These are phyloP conservation scores for Drosophila emarginata DNA, from an alignment of 2,888 invertebrate genomes.

Conservation along the genomic window DNA sequence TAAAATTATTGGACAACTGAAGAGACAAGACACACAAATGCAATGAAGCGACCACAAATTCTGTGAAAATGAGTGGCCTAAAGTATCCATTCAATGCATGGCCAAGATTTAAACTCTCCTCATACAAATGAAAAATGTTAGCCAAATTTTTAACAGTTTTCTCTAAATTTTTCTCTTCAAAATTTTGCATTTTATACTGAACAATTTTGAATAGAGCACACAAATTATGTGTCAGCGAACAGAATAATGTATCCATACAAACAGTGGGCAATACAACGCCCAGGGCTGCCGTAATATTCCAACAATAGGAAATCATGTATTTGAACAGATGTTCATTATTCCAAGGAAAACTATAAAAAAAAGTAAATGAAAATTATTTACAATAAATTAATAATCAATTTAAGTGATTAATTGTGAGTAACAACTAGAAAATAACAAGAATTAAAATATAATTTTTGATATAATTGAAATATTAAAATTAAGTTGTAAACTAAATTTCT, in stretches of 20 bases:
- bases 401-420: no score
- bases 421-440: no score
- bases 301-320: constrained; percentile 44
- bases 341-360: constrained; percentile 45
- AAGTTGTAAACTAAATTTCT: no score
- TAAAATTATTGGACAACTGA: constrained; percentile 40
- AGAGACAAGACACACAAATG: constrained; percentile 48
- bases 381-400: background rate
- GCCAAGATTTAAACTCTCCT: constrained; percentile 17
- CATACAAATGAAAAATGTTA: constrained; percentile 16
- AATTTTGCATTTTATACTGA: constrained; percentile 34
- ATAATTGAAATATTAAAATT: no score
- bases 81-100: constrained; percentile 32
- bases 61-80: constrained; percentile 40
- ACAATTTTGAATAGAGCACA: constrained; percentile 40
- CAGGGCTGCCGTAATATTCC: constrained; percentile 41
- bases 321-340: constrained; percentile 23
- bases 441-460: no score
- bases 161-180: constrained; percentile 3
- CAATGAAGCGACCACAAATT: constrained; percentile 40
- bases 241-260: constrained; percentile 43
- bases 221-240: constrained; percentile 32
- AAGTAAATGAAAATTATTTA: no score
- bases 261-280: constrained; percentile 34
- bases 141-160: constrained; percentile 11